Conservation (phyloP, 2,113 vertebrate genomes). For the Mionectes macconnelli region DNA sequence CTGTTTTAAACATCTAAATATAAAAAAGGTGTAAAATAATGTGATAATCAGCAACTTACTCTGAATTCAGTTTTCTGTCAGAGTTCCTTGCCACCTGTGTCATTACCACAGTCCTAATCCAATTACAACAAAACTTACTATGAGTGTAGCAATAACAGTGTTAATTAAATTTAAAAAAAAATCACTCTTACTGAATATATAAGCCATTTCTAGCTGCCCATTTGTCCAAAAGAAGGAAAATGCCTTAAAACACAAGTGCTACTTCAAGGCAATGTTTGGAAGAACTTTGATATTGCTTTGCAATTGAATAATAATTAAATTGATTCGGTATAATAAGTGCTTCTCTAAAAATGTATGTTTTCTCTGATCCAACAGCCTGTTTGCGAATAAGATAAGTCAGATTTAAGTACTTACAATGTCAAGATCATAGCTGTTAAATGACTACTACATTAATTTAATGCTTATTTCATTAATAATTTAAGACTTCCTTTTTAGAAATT, state of each 20-base stretch:
- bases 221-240: not conserved
- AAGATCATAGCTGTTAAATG: not conserved
- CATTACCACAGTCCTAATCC: not conserved
- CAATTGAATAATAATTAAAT: not conserved
- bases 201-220: not conserved
- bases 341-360: not conserved
- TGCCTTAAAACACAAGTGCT: not conserved
- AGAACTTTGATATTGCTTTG: not conserved
- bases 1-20: not conserved
- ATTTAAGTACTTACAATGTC: not conserved
- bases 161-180: not conserved
- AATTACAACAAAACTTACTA: not conserved
- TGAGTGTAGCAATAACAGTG: not conserved
- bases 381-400: not conserved
- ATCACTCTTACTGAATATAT: not conserved
- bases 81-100: not conserved
- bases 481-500: not conserved
- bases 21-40: not conserved
- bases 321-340: not conserved
- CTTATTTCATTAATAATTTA: not conserved
- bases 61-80: not conserved
- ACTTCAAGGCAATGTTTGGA: not conserved
- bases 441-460: not conserved
- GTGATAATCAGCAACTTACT: not conserved
- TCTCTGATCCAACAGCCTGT: not conserved